Conservation (phyloP, 2,113 vertebrate species). For the Psophia crepitans region DNA sequence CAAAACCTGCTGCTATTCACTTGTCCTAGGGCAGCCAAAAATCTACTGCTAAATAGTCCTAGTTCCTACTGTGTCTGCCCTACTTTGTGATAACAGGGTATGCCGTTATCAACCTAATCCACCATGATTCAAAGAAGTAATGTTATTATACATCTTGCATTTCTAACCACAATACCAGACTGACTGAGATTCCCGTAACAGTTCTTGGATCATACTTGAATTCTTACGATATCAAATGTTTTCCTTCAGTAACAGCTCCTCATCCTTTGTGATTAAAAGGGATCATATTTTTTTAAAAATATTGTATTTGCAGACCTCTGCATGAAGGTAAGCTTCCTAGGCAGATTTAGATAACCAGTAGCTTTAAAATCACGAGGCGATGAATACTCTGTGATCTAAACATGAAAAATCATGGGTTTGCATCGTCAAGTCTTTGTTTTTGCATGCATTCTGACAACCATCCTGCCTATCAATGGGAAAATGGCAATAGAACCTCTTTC, state of each 20-base stretch:
- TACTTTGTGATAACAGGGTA: not conserved
- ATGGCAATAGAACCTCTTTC: not conserved
- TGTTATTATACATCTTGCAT: not conserved
- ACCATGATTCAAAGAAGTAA: not conserved
- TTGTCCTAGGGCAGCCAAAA: conserved; percentile 18
- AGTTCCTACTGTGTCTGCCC: not conserved
- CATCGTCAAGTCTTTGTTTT: not conserved
- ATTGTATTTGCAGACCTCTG: not conserved
- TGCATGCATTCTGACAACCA: not conserved
- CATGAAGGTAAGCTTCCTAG: not conserved
- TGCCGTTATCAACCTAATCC: not conserved
- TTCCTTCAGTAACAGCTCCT: not conserved
- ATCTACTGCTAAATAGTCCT: not conserved
- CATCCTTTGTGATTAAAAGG: not conserved
- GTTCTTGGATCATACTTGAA: not conserved
- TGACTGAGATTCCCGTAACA: not conserved
- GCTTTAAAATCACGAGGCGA: not conserved
- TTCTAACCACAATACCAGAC: not conserved
- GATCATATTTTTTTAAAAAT: not conserved
- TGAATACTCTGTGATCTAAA: not conserved
- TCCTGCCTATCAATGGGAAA: not conserved
- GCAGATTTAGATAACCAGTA: not conserved
- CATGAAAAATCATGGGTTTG: not conserved
- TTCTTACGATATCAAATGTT: not conserved
- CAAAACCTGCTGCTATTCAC: conserved; percentile 15